Base-by-base conservation (phyloP, 2,888 invertebrate species). In the Ochropleura plecta region DNA sequence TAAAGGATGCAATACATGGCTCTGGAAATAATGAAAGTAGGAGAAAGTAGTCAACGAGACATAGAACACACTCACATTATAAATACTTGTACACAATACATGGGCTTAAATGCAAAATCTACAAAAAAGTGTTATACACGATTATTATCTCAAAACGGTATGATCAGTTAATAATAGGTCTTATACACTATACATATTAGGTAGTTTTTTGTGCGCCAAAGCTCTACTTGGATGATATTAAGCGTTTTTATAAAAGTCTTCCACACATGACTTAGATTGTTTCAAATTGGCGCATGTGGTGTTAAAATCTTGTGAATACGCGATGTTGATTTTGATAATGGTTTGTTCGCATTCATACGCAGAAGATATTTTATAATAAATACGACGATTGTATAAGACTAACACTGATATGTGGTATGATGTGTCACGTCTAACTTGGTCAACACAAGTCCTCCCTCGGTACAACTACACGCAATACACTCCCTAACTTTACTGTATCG, bases 321-420 rank as follows among this genome's bases (percentile, higher is more conserved):
- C 57, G 46, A 62, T 62, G 55, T 53, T 53, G 48, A 68, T 53
- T 53, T 60, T 66, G 53, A 30, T 9, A 67, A 66, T 44, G 59
- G 70, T 83, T 84, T 70, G 74, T 70, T 55, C 55, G 66, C 80
- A 71, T 76, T 73, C 88, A 85, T 85, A 88, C 88, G 90, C 91
- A 92, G 91, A 90, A 88, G 89, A 90, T 87, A 83, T 84, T 87
- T 84, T 81, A 87, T 73, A 71, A 70, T 77, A 85, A 89, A 88
- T 88, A 90, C 88, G 91, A 91, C 88, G 87, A 91, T 88, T 90
- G 86, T 89, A 91, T 91, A 91, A 88, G 90, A 88, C 88, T 90
- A 93, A 93, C 92, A 91, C 92, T 96, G 96, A 96, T 96, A 96
- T 96, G 96, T 96, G 93, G 93, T 87, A 93, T 96, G 96, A 96